phyloP scores from a whole-genome alignment of 2,888 invertebrate species.

The Campaea margaritaria region DNA sequence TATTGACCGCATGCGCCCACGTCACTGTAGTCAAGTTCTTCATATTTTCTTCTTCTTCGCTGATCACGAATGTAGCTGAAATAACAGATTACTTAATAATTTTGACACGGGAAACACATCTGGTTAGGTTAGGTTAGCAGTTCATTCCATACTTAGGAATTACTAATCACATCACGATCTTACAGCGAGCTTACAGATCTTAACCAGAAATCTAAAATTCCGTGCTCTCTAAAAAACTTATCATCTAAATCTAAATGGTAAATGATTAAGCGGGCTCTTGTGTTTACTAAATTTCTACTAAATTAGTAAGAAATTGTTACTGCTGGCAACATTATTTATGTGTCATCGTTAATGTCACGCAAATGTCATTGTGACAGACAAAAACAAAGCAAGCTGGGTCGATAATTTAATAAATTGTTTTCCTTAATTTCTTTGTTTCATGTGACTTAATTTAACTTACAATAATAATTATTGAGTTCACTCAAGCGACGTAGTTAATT shows the following conservation, averaged over 20 bases:
- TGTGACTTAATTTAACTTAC: too few relatives aligned
- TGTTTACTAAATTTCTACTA: conserved; percentile 20
- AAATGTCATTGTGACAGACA: not conserved
- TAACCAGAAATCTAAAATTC: too few relatives aligned
- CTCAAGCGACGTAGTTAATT: too few relatives aligned
- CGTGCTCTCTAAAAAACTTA: too few relatives aligned
- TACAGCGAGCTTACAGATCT: too few relatives aligned
- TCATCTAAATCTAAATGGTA: too few relatives aligned
- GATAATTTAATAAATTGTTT: not conserved
- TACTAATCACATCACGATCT: too few relatives aligned
- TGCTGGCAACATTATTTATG: conserved; percentile 27
- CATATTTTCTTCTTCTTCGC: conserved; percentile 72
- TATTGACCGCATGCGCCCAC: conserved; percentile 96
- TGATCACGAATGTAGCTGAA: conserved; percentile 64
- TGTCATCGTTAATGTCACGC: not conserved
- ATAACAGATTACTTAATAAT: conserved; percentile 39
- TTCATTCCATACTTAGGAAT: too few relatives aligned
- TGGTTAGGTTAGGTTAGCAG: too few relatives aligned
- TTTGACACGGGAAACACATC: too few relatives aligned
- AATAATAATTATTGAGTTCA: too few relatives aligned
- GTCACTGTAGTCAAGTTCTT: conserved; percentile 89
- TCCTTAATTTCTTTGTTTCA: not conserved
- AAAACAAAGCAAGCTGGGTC: not conserved
- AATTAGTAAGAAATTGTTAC: conserved; percentile 12
- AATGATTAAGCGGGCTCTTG: not conserved